Conservation (phyloP, 2,797 vertebrate species). For the Etheostoma nigrum region DNA sequence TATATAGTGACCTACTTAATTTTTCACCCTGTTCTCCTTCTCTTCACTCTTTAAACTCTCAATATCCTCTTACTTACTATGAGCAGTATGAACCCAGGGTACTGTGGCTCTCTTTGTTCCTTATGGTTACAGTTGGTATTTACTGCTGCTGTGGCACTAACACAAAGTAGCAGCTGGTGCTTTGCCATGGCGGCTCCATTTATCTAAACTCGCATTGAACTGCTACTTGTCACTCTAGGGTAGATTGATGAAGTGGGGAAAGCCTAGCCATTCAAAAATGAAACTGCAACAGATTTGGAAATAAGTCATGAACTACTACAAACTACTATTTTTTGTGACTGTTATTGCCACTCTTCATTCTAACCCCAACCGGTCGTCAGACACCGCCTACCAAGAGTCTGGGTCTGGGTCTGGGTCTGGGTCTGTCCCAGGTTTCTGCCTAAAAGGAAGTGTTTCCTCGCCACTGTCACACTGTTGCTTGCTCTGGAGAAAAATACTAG, state of each 20-base stretch:
- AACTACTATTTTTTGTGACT: too few relatives aligned
- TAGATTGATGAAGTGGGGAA: slow-evolving; percentile 1
- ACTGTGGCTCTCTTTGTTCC: not conserved
- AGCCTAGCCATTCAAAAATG: not conserved
- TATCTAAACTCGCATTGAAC: not conserved
- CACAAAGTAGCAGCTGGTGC: slow-evolving; percentile 13
- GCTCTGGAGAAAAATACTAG: too few relatives aligned
- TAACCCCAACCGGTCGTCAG: too few relatives aligned
- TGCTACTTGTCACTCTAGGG: slow-evolving; percentile 12
- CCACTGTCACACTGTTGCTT: too few relatives aligned
- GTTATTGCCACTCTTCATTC: too few relatives aligned
- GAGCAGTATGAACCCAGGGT: not conserved
- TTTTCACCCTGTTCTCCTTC: not conserved
- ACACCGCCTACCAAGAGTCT: too few relatives aligned
- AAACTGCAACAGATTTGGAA: not conserved
- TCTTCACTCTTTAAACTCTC: not conserved
- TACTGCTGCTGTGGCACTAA: slow-evolving; percentile 9
- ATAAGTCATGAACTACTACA: not conserved
- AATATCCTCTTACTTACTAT: not conserved
- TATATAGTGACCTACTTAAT: not conserved
- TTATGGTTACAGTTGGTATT: slow-evolving; percentile 20
- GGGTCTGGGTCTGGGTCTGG: too few relatives aligned
- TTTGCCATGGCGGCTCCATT: not conserved
- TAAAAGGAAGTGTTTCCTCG: too few relatives aligned
- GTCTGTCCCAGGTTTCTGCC: too few relatives aligned